Base-by-base conservation (phyloP, 2,888 invertebrate genomes). In the Bombylius discolor region DNA sequence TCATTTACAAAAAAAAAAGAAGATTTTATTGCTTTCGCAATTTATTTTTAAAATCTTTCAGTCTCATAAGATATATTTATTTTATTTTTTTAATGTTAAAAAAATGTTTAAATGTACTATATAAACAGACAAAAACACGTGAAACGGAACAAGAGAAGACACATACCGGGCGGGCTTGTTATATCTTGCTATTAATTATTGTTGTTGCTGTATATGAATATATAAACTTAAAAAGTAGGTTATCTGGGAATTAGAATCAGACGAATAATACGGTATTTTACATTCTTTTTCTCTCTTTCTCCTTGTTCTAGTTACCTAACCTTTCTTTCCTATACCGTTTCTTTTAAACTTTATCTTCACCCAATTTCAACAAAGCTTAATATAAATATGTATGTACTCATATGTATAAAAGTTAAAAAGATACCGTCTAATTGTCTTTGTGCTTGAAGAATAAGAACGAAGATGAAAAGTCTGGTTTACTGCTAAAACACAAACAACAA, bases 161-260 rank as follows among this genome's bases (percentile, higher is more conserved):
- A 11, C 39, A 42, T 42, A 42, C 8, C 39, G 8, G 11, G 11
- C 11, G 11, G 11, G 11, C 39, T 42, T 42, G 11, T 8, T 36
- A 36, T 11, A 42, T 42, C 11, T 23, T 23, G 23, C 23, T 23
- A 23, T 23, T 23, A 23, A 23, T 23, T 23, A 23, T 23, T 23
- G 3, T 23, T 23, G 23, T 23, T 23, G 23, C 23, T 23, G 23
- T 23, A 23, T 23, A 23, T 23, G 23, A 23, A 23, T 23, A 23
- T 23, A 23, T 23, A 23, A n/a, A 32, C 23, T 13, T 34, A 39
- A 51, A 55, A 55, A 51, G 55, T 55, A 50, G 55, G 55, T 55
- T 55, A 55, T 55, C 55, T 51, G 12, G 11, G 56, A 59, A 59
- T 56, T 58, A 59, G 59, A 59, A 59, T 59, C 59, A 56, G 56